These are phyloP conservation scores for Orthosia gracilis DNA, from an alignment of 2,888 invertebrate genomes.

Conservation along the genomic window DNA sequence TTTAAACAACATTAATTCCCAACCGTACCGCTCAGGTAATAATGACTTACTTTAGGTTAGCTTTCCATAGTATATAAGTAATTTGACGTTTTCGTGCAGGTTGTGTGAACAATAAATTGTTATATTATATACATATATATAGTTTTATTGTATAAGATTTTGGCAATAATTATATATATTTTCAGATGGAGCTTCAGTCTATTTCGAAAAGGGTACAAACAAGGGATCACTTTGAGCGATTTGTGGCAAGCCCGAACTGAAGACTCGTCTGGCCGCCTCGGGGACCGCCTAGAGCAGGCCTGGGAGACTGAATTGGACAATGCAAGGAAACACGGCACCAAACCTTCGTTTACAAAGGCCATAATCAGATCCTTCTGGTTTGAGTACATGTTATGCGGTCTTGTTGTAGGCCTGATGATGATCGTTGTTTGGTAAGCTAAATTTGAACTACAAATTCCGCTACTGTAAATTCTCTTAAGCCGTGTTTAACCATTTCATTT, in stretches of 20 bases:
- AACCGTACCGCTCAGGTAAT: no score
- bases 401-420: slow-evolving; percentile 74
- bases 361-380: slow-evolving; percentile 88
- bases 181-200: slow-evolving; percentile 77
- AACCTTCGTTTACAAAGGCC: slow-evolving; percentile 89
- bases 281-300: slow-evolving; percentile 90
- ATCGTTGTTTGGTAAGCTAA: slow-evolving; percentile 51
- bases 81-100: no score
- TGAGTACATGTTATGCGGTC: slow-evolving; percentile 87
- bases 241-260: slow-evolving; percentile 90
- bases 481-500: slow-evolving; percentile 7
- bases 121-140: no score
- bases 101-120: not conserved
- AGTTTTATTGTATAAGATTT: not conserved
- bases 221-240: slow-evolving; percentile 91
- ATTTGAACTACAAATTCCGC: not conserved
- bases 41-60: no score
- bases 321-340: slow-evolving; percentile 77
- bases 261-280: slow-evolving; percentile 91
- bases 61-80: no score
- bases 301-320: slow-evolving; percentile 89
- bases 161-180: slow-evolving; percentile 53
- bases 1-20: no score
- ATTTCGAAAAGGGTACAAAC: slow-evolving; percentile 89
- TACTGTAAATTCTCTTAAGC: not conserved